Base-by-base conservation (phyloP, 2,797 vertebrate species). In the Catamblyrhynchus diadema region DNA sequence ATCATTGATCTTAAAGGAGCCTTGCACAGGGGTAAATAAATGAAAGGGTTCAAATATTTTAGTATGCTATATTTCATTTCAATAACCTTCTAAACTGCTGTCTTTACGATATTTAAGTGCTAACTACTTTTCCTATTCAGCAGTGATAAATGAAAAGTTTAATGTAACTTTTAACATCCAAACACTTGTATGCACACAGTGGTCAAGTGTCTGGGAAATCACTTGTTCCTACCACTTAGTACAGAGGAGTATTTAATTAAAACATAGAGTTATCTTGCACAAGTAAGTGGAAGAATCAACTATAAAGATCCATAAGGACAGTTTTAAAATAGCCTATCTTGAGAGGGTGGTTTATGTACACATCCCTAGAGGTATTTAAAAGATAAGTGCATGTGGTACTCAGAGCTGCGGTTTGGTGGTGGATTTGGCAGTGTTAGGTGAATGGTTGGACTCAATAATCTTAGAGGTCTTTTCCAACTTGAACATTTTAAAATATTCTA, bases 331-430 rank as follows among this genome's bases (percentile, higher is more conserved):
- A 47, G 6, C 3, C 28, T 23, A 0, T 74, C 12, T 50, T 39
- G 16, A 6, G 8, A n/a, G 12, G 1, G 3, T 37, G 12, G 7
- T 12, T 51, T 66, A 56, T 27, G 5, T 70, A 25, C 9, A 25
- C 3, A 21, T 28, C 8, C 0, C 0, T 25, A 32, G 13, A 25
- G 28, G 8, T 50, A 23, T 45, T 50, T 71, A n/a, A 45, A 64
- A 35, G 7, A n/a, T 4, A 2, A 11, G 8, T 47, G 45, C 51
- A 28, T 54, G 22, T 14, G 54, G 9, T 6, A 16, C 5, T 71
- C 27, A 61, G 20, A 23, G 41, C 39, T 10, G 4, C 14, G 18
- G 14, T 48, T 39, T 81, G 35, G 15, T 54, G 28, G 15, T 41
- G 32, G 27, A 33, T n/a, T 48, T 75, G 21, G 8, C 35, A 59